Conservation (phyloP, 2,113 vertebrate species). For the Rhea pennata region DNA sequence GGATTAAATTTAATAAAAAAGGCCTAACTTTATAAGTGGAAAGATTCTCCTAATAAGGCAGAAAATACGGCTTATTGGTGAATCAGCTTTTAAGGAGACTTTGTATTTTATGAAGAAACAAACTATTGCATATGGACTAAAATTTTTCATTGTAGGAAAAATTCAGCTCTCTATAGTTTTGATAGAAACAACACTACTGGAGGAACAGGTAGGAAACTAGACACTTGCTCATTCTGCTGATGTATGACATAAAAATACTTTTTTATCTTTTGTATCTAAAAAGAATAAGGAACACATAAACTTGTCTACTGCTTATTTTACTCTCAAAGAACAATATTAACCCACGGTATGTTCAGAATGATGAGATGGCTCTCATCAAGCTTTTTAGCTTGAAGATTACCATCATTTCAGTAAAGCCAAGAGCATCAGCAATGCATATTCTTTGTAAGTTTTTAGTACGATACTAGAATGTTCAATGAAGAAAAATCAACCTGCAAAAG, state of each 20-base stretch:
- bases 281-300: background rate
- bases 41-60: background rate
- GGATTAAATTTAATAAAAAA: background rate
- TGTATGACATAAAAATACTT: fast-evolving
- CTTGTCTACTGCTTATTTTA: background rate
- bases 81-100: background rate
- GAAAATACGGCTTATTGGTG: background rate
- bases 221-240: background rate
- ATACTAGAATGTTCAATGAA: background rate
- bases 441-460: background rate
- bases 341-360: background rate
- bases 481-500: background rate
- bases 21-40: background rate
- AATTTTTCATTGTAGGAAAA: background rate
- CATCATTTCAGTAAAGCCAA: background rate
- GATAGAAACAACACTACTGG: background rate
- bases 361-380: background rate
- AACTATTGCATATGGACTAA: background rate
- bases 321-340: background rate
- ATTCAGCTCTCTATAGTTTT: background rate
- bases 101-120: background rate
- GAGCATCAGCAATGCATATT: background rate
- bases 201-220: background rate
- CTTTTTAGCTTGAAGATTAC: background rate
- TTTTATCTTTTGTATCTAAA: background rate